Evolutionary conservation across 2,797 vertebrate species (phyloP).

Genomic region (Acrossocheilus fasciatus): DNA sequence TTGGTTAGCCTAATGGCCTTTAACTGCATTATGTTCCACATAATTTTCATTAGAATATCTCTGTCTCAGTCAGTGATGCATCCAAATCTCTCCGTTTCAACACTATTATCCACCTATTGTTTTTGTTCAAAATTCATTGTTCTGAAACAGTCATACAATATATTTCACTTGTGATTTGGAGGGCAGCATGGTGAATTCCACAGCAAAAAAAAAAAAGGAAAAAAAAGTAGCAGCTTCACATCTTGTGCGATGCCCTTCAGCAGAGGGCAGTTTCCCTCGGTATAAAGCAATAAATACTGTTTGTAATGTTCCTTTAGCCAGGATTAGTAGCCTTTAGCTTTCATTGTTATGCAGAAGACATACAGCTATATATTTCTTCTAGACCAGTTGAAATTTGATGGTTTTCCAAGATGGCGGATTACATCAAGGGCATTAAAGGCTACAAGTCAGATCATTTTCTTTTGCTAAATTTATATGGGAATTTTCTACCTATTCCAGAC

Average conservation of each 20-base stretch:
- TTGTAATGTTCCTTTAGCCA: background rate
- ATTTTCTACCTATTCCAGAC: background rate
- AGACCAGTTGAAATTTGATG: background rate
- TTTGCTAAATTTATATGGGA: background rate
- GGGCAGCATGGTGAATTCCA: background rate
- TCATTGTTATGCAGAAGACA: slow-evolving; percentile 11
- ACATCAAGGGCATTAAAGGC: background rate
- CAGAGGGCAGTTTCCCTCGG: slow-evolving; percentile 5
- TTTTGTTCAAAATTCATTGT: background rate
- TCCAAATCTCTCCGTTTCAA: background rate
- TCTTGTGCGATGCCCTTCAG: slow-evolving; percentile 24
- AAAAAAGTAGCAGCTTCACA: background rate
- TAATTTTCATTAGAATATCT: slow-evolving; percentile 21
- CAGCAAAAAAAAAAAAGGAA: background rate
- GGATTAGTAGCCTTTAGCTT: background rate
- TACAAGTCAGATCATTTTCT: background rate
- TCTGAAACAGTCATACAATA: background rate
- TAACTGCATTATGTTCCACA: slow-evolving; percentile 13
- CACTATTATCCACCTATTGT: background rate
- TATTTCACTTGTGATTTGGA: slow-evolving; percentile 4
- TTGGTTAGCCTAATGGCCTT: slow-evolving; percentile 1
- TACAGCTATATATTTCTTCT: slow-evolving; percentile 11
- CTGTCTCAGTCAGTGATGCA: background rate
- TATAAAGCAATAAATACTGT: slow-evolving; percentile 3
- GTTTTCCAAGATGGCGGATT: slow-evolving; percentile 5